A percentile compares a stretch with the other conserved stretches of the same genome.
phyloP scores from a whole-genome alignment of 2,113 vertebrate genomes.

The Odontophorus gujanensis region DNA sequence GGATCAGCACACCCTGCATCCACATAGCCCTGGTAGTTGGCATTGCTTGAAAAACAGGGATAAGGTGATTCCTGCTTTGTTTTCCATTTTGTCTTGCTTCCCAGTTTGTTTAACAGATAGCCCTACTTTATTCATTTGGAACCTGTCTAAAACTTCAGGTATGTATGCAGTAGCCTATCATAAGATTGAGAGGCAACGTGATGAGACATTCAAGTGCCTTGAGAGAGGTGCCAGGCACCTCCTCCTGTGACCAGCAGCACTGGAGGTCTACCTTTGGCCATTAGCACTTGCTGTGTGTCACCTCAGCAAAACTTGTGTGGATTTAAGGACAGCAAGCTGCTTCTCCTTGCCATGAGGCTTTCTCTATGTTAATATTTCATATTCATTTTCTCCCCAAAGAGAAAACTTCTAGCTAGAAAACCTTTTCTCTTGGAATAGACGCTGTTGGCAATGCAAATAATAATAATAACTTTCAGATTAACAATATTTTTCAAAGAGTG shows the following conservation, averaged over 20 bases:
- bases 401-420: constrained; percentile 12
- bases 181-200: neutral
- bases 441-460: neutral
- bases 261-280: neutral
- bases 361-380: neutral
- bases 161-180: neutral
- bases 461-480: constrained; percentile 39
- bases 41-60: neutral
- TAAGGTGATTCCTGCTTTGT: neutral
- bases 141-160: neutral
- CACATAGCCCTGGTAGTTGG: neutral
- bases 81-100: neutral
- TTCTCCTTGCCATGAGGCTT: neutral
- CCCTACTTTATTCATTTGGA: neutral
- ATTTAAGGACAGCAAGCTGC: neutral
- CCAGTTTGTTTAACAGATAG: neutral
- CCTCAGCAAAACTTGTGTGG: neutral
- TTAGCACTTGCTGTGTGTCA: neutral
- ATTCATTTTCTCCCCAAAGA: neutral
- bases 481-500: constrained; percentile 20
- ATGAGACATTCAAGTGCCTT: neutral
- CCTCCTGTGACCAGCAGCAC: neutral
- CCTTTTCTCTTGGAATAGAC: neutral
- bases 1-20: neutral
- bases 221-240: neutral